A percentile compares a stretch with the other conserved stretches of the same genome.
Evolutionary conservation across 2,797 vertebrate genomes (phyloP).

Genomic region (Semotilus atromaculatus): DNA sequence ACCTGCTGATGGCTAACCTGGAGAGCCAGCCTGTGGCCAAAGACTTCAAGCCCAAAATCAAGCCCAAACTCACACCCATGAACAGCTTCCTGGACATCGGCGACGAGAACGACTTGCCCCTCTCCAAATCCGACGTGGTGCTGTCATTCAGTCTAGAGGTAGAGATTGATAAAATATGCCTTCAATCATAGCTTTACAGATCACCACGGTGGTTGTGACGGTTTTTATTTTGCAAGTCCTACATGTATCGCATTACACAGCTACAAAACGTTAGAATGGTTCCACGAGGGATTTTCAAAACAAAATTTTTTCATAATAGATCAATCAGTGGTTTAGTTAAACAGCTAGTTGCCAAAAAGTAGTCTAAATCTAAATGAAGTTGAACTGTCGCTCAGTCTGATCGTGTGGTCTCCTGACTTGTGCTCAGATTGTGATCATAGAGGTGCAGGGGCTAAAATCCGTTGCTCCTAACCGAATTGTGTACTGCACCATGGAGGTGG

Average conservation of each 20-base stretch:
- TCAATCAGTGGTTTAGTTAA: not conserved
- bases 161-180: not conserved
- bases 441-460: constrained; percentile 94
- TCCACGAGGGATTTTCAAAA: not conserved
- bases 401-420: constrained; percentile 22
- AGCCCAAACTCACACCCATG: constrained; percentile 89
- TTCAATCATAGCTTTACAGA: not conserved
- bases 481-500: constrained; percentile 99
- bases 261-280: not conserved
- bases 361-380: not conserved
- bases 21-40: constrained; percentile 97
- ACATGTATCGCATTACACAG: not conserved
- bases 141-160: constrained; percentile 95
- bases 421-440: constrained; percentile 91
- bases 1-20: constrained; percentile 95
- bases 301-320: not conserved
- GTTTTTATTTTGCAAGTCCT: not conserved
- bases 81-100: constrained; percentile 96
- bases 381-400: constrained; percentile 51
- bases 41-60: constrained; percentile 90
- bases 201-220: not conserved
- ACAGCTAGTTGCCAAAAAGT: not conserved
- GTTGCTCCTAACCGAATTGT: constrained; percentile 93
- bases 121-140: constrained; percentile 93
- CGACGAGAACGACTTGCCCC: constrained; percentile 89